Conservation (phyloP, 1,140 invertebrate genomes). For the Drosophila tropicalis region DNA sequence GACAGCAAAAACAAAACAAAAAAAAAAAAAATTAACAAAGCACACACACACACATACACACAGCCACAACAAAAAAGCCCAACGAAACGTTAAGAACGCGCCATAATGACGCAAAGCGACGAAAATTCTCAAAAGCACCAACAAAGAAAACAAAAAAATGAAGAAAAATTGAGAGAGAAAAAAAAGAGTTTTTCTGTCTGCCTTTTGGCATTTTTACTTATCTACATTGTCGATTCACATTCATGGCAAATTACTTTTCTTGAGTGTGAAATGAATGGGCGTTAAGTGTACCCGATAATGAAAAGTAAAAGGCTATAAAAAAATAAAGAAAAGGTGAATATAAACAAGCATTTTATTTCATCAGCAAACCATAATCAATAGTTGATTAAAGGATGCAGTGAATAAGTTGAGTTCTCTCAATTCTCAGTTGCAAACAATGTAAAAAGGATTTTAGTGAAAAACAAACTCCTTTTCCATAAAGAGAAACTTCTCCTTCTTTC, state of each 20-base stretch:
- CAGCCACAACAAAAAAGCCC: background rate
- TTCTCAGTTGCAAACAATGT: too few relatives aligned
- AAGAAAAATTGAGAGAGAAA: background rate
- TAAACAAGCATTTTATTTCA: background rate
- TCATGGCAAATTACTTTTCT: background rate
- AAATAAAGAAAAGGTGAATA: background rate
- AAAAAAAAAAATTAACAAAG: constrained; percentile 22
- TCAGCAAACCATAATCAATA: background rate
- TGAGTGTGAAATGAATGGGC: constrained; percentile 3
- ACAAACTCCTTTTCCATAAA: too few relatives aligned
- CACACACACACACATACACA: background rate
- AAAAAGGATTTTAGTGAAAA: too few relatives aligned
- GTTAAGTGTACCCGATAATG: background rate
- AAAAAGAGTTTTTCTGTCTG: constrained; percentile 6
- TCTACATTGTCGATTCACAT: background rate
- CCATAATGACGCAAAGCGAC: constrained; percentile 15
- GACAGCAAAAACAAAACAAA: background rate
- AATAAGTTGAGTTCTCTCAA: background rate
- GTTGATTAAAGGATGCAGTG: background rate
- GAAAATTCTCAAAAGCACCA: background rate
- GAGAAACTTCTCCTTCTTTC: background rate
- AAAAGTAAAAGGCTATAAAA: background rate
- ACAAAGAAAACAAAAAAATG: background rate
- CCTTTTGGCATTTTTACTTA: constrained; percentile 12
- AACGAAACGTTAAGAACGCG: constrained; percentile 15